phyloP scores from a whole-genome alignment of 2,888 invertebrate species.

The Pseudeuparius sepicola region DNA sequence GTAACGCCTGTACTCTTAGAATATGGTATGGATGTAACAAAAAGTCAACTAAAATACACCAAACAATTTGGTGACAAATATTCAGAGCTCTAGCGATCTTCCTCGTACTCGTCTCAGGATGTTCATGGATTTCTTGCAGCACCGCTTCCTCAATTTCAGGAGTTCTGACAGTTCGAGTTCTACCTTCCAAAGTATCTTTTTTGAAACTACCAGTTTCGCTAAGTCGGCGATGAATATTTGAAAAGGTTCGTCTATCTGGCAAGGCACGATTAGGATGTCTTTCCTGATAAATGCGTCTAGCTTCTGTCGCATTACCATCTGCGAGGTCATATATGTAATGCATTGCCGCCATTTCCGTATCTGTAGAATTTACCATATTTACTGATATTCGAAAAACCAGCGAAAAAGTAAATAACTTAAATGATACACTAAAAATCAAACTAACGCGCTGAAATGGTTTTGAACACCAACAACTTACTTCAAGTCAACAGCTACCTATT shows the following conservation, averaged over 20 bases:
- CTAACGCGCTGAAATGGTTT: too few relatives aligned
- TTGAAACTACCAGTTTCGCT: slow-evolving; percentile 9
- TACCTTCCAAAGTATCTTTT: slow-evolving; percentile 7
- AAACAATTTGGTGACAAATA: slow-evolving; percentile 9
- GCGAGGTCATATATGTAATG: too few relatives aligned
- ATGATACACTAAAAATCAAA: too few relatives aligned
- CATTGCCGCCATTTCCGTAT: too few relatives aligned
- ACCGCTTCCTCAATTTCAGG: slow-evolving; percentile 12
- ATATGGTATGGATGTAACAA: slow-evolving; percentile 10
- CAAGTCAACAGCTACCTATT: too few relatives aligned
- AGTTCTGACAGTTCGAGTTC: slow-evolving; percentile 8
- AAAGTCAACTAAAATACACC: slow-evolving; percentile 8
- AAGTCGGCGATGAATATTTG: slow-evolving; percentile 4
- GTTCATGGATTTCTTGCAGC: slow-evolving; percentile 10
- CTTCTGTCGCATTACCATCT: too few relatives aligned
- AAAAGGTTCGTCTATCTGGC: too few relatives aligned
- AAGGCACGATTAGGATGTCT: slow-evolving; percentile 6
- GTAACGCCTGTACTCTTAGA: slow-evolving; percentile 6
- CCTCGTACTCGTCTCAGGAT: too few relatives aligned
- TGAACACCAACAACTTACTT: too few relatives aligned
- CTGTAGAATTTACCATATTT: too few relatives aligned
- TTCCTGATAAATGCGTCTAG: slow-evolving; percentile 6
- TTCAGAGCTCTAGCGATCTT: slow-evolving; percentile 9
- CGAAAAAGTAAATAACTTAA: too few relatives aligned
- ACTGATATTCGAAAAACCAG: too few relatives aligned